Base-by-base conservation (phyloP, 2,797 vertebrate species). In the Tragelaphus eurycerus region DNA sequence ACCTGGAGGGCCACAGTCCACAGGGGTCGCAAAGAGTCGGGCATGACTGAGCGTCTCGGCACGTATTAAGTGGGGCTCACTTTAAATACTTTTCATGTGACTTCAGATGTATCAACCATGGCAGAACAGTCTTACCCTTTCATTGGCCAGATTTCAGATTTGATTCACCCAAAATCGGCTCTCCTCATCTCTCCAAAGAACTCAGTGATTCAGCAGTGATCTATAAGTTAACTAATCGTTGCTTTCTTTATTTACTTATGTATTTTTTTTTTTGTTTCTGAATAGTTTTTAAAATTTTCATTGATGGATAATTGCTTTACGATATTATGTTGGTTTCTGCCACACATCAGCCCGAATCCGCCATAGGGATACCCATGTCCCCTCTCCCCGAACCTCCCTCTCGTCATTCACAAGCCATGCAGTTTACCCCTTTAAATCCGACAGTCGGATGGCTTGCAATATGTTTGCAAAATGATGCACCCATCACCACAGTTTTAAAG, bases 81-180 rank as follows among this genome's bases (percentile, higher is more conserved):
- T 4, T 8, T 4, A 19, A 10, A 1, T 0, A 1, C 48, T 8
- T 2, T 3, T n/a, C 4, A 0, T 17, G 1, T 7, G 34, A 15
- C 21, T 1, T 19, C 3, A 6, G 1, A 4, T 27, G 1, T 3
- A 0, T 4, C 46, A 31, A 2, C 34, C 7, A 31, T 48, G 54
- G 23, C 46, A 1, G 3, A 5, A 34, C 0, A 1, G 5, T 12
- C 0, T 0, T 16, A 1, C 4, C 4, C n/a, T 4, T 6, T 62
- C 11, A 1, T 11, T 5, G 59, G 29, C n/a, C 34, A 5, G 0
- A 1, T 38, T 19, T 54, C 21, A 14, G 12, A 8, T 4, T 60
- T 11, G 31, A 0, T 6, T 55, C 4, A 0, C 21, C 3, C 3
- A 2, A 6, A 11, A 7, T 8, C 13, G 8, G 7, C 46, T 48